These are phyloP conservation scores for Tyto alba DNA, from an alignment of 2,113 vertebrate genomes.

Conservation along the genomic window DNA sequence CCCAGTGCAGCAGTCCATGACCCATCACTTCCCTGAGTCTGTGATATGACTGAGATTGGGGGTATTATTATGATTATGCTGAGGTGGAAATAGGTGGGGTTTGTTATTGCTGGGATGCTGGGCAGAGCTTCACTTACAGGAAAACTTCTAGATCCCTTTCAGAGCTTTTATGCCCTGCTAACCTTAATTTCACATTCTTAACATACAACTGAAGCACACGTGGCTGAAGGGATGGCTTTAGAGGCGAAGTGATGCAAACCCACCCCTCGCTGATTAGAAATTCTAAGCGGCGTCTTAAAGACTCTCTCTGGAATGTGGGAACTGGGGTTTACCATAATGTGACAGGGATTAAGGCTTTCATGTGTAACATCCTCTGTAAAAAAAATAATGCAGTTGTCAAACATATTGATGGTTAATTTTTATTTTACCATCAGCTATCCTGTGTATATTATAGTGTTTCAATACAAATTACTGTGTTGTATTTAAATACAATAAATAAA, in stretches of 20 bases:
- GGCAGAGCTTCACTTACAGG: neutral
- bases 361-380: neutral
- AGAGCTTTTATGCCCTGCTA: neutral
- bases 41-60: neutral
- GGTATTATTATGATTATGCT: neutral
- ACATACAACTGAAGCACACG: neutral
- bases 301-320: neutral
- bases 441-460: neutral
- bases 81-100: neutral
- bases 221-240: neutral
- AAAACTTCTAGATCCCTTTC: neutral
- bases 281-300: neutral
- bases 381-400: neutral
- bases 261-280: neutral
- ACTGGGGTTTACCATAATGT: neutral
- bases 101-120: neutral
- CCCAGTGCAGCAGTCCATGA: neutral
- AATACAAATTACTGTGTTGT: neutral
- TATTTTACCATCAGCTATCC: neutral
- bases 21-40: neutral
- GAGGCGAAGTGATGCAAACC: neutral
- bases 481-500: neutral
- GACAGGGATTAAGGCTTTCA: neutral
- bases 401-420: neutral
- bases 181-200: neutral